Conservation (phyloP, 1,140 invertebrate genomes). For the Brachionus calyciflorus region DNA sequence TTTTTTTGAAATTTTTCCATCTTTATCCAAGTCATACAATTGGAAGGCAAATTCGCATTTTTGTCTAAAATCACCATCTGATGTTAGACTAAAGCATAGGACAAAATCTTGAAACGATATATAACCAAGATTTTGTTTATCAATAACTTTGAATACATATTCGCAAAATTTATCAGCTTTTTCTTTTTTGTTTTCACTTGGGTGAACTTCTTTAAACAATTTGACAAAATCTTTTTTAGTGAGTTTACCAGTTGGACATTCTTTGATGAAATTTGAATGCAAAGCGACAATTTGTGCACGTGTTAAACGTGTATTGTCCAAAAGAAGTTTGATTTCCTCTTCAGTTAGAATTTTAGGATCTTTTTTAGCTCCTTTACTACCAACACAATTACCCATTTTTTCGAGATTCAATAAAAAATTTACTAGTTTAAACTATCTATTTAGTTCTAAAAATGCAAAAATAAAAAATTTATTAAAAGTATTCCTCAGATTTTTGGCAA, state of each 20-base stretch:
- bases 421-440: constrained; percentile 28
- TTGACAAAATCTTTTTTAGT: constrained; percentile 45
- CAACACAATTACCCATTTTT: constrained; percentile 45
- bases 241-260: constrained; percentile 44
- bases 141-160: constrained; percentile 43
- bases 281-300: constrained; percentile 7
- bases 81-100: constrained; percentile 40
- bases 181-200: constrained; percentile 44
- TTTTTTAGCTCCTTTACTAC: constrained; percentile 34
- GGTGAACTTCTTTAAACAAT: constrained; percentile 36
- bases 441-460: not conserved
- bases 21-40: constrained; percentile 44
- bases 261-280: constrained; percentile 39
- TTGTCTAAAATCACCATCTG: constrained; percentile 38
- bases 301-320: constrained; percentile 36
- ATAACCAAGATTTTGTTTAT: constrained; percentile 41
- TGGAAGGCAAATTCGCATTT: constrained; percentile 43
- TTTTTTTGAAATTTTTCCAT: constrained; percentile 46
- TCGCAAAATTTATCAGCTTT: constrained; percentile 46
- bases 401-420: not conserved
- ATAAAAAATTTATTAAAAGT: too few relatives aligned
- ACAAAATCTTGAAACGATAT: constrained; percentile 46
- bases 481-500: constrained; percentile 15
- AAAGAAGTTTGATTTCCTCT: constrained; percentile 39
- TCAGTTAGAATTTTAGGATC: constrained; percentile 31